Evolutionary conservation across 2,797 vertebrate species (phyloP), one percentile per base, ranked within the genome.

Genomic region (Pseudomugil gertrudae): DNA sequence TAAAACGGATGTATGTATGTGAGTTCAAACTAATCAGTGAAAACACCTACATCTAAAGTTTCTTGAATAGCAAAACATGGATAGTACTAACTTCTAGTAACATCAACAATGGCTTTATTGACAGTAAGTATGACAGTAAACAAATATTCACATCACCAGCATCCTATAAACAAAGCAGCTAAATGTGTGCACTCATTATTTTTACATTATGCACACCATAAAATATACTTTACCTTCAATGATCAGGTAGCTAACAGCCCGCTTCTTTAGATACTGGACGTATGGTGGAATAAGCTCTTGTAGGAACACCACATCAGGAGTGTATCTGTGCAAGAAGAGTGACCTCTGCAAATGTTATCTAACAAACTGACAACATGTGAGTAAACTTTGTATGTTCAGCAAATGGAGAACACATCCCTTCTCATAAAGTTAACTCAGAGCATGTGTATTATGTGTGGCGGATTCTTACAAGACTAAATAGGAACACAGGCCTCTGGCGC

Each of bases 281-380:
- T 96, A 94, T 0, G 92, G 89, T 10, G 93, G 95, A 69, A 97
- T 92, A 27, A 99, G 95, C 74, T 99, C 98, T 83, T 99, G 98
- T 17, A 99, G 94, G 86, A 98, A 96, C 56, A 99, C 92, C 26
- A 99, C 93, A 47, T 99, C 97, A 4, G 98, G 98, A 50, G 60
- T 95, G 74, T 99, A 98, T 84, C 98, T 99, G 15, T 43, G 66
- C 29, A 53, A 62, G 26, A 29, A 63, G 2, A 73, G 62, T 9
- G 64, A 29, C 50, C 1, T 58, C 5, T 27, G 64, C 3, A 59
- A 45, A 63, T 13, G 52, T n/a, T 10, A 43, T 36, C 10, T 30
- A 9, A 5, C 9, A 47, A 15, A 30, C 50, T 21, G 8, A 32
- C 36, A 52, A 56, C 11, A 8, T 29, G 45, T 26, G 24, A 72